Conservation (phyloP, 35 echinoderm and acorn worm species). For the Stichopus chloronotus region DNA sequence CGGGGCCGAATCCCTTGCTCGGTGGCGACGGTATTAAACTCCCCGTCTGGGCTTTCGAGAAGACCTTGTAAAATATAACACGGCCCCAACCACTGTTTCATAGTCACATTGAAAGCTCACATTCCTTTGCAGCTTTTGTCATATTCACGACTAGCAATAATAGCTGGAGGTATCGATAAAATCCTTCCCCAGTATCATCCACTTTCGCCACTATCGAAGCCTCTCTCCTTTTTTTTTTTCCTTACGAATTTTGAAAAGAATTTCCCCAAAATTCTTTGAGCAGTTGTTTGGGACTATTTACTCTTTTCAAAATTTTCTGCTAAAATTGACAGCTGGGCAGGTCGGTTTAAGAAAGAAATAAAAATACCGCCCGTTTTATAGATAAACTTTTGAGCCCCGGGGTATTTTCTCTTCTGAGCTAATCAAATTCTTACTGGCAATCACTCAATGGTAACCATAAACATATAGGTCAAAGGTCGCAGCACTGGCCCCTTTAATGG, state of each 20-base stretch:
- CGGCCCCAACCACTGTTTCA: neutral
- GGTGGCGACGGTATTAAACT: neutral
- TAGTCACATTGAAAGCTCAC: constrained; percentile 17
- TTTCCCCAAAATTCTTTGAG: neutral
- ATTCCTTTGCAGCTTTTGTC: constrained; percentile 37
- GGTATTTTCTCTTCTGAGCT: constrained; percentile 22
- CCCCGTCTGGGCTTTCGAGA: neutral
- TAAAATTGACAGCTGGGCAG: constrained; percentile 42
- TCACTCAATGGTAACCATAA: constrained; percentile 36
- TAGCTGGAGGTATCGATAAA: constrained; percentile 45
- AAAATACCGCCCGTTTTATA: neutral
- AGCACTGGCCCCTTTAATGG: constrained; percentile 13
- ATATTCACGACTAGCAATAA: neutral
- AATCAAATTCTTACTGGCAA: constrained; percentile 47
- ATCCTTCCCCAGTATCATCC: neutral
- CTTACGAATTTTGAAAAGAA: neutral
- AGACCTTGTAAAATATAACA: constrained; percentile 29
- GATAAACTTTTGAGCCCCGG: constrained; percentile 14
- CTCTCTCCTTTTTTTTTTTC: constrained; percentile 1
- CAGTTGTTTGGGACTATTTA: constrained; percentile 29
- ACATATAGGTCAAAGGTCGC: constrained; percentile 34
- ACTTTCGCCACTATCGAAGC: neutral
- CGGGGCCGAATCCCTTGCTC: neutral
- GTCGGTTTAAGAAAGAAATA: neutral
- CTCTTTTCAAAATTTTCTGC: constrained; percentile 23